A percentile compares a stretch with the other conserved stretches of the same genome.
Evolutionary conservation across 2,888 invertebrate genomes (phyloP).

Genomic region (Himalopsyche japonica): DNA sequence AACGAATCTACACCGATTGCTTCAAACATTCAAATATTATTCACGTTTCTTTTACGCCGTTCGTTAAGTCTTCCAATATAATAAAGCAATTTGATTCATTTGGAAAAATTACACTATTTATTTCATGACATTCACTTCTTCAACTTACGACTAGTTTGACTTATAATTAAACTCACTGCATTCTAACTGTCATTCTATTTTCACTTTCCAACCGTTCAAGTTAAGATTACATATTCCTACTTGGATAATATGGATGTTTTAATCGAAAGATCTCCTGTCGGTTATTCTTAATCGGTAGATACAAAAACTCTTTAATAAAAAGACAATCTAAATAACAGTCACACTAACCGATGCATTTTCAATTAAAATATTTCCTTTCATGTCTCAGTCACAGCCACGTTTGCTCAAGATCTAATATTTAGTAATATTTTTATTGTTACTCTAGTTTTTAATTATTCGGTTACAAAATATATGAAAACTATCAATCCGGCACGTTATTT

Average conservation of each 20-base stretch:
- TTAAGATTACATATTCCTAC: background rate
- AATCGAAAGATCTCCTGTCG: background rate
- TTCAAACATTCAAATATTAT: background rate
- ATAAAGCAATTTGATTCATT: slow-evolving; percentile 44
- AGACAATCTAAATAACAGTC: background rate
- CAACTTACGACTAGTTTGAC: background rate
- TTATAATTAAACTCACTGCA: background rate
- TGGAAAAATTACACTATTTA: background rate
- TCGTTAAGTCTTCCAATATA: slow-evolving; percentile 39
- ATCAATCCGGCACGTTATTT: too few relatives aligned
- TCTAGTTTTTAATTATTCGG: background rate
- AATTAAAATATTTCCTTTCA: slow-evolving; percentile 12
- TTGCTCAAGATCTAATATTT: slow-evolving; percentile 15
- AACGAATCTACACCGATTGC: background rate
- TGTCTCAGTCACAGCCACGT: slow-evolving; percentile 38
- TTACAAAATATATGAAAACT: background rate
- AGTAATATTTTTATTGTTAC: background rate
- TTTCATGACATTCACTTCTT: background rate
- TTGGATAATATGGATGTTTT: background rate
- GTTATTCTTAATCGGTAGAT: background rate
- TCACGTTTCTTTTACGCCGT: slow-evolving; percentile 1
- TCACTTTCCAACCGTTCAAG: background rate
- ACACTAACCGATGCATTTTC: background rate
- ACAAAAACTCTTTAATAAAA: background rate
- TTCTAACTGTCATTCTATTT: background rate